Evolutionary conservation across 2,888 invertebrate species (phyloP), one percentile per base, ranked within the genome.

Genomic region (Conus canariensis): DNA sequence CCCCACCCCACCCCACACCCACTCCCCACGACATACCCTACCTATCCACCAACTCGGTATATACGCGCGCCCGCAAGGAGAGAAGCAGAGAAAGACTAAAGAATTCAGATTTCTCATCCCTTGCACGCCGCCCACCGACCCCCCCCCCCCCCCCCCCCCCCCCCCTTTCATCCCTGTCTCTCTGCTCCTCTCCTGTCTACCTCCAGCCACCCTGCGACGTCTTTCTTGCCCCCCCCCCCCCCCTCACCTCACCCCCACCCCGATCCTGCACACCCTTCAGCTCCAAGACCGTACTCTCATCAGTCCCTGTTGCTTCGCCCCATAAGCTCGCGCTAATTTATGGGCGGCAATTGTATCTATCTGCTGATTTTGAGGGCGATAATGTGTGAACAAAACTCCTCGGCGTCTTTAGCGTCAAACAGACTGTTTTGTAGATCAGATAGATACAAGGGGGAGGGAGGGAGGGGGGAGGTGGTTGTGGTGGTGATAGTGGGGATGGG

Each of bases 351-450:
- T 88, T 88, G 74, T 88, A 88, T 88, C 88, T 88, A 88, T 88
- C 88, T 82, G 59, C 88, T 59, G 88, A 88, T 88, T 30, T 30
- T 59, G 12, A 8, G 14, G 64, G 86, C 59, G 88, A 88, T 88
- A 88, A 88, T 88, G 88, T 88, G 83, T 60, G 88, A 88, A 83
- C 88, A 83, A 88, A 82, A 88, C 80, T 88, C 88, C 83, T 60
- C 80, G 64, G 85, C 88, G 60, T 80, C 83, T 83, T 88, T 85
- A 45, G 14, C 88, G 88, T 88, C 88, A 88, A 83, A 60, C 64
- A 83, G 88, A 25, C 88, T 88, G 88, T 88, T 88, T 83, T 88
- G 64, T 64, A 64, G 82, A 88, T 88, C 88, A 88, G 88, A 88
- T 88, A 83, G 83, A 83, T 88, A 83, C 19, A 16, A 30, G 30